Percentiles rank a stretch among this genome's conserved stretches.
Conservation (phyloP, 2,797 vertebrate genomes). For the Eulemur rubriventer region DNA sequence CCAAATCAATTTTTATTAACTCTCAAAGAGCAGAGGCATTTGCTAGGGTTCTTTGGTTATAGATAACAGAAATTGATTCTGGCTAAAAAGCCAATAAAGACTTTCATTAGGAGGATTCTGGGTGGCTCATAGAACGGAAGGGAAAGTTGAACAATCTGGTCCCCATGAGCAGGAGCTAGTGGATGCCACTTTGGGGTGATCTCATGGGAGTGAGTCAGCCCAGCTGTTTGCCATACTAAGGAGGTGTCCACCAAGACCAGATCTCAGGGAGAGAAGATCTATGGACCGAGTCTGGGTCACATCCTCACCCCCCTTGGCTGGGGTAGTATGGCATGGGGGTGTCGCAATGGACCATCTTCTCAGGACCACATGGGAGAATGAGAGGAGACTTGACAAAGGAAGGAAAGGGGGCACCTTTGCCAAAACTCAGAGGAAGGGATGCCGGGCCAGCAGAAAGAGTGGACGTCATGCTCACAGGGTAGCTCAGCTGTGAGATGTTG, state of each 20-base stretch:
- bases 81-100: neutral
- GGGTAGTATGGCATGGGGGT: neutral
- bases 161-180: neutral
- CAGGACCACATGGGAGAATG: neutral
- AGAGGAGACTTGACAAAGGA: neutral
- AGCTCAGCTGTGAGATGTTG: neutral
- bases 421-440: neutral
- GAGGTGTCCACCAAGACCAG: neutral
- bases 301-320: neutral
- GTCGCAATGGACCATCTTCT: neutral
- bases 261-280: neutral
- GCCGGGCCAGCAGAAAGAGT: neutral
- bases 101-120: neutral
- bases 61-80: neutral
- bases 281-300: neutral
- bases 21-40: neutral
- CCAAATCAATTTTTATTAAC: conserved; percentile 2
- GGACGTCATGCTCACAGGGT: no score
- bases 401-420: neutral
- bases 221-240: neutral
- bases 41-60: neutral
- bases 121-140: neutral
- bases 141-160: neutral
- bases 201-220: neutral
- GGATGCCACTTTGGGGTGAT: neutral